Conservation (phyloP, 2,113 vertebrate species). For the Amblyornis subalaris region DNA sequence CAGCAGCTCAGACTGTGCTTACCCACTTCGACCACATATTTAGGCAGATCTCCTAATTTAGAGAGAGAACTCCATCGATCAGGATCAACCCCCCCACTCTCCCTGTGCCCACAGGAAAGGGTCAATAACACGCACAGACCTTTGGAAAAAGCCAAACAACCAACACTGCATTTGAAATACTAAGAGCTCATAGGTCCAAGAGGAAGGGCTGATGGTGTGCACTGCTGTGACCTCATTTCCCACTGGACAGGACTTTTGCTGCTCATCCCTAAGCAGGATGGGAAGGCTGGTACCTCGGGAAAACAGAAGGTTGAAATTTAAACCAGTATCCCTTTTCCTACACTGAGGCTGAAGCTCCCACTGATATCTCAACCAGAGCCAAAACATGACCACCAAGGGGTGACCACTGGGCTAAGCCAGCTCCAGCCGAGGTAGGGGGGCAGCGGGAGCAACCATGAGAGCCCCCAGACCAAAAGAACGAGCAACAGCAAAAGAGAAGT, state of each 20-base stretch:
- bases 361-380: neutral
- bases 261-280: neutral
- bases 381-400: neutral
- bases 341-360: neutral
- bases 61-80: neutral
- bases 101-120: rapidly evolving
- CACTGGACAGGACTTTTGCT: neutral
- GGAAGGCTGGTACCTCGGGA: neutral
- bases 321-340: neutral
- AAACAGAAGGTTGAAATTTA: neutral
- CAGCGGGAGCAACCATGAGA: rapidly evolving
- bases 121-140: neutral
- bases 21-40: neutral
- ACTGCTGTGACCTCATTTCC: rapidly evolving
- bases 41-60: neutral
- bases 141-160: neutral
- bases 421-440: neutral
- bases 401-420: rapidly evolving
- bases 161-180: neutral
- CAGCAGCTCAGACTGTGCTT: neutral
- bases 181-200: neutral
- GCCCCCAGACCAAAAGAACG: neutral
- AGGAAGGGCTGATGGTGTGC: neutral
- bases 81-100: neutral
- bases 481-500: neutral